Evolutionary conservation across 2,888 invertebrate genomes (phyloP).

Genomic region (Drosophila nr. fundita): DNA sequence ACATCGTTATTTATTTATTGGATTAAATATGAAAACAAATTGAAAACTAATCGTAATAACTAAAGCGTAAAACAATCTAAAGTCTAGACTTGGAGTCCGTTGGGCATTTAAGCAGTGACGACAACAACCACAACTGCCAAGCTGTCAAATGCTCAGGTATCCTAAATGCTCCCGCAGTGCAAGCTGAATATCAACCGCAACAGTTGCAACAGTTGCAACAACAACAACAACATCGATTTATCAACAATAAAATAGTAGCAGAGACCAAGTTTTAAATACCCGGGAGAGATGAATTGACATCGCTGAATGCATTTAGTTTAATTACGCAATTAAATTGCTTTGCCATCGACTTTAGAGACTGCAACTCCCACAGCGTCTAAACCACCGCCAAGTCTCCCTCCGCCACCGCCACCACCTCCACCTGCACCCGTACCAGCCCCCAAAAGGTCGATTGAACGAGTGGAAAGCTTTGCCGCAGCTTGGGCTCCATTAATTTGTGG

Average conservation of each 20-base stretch:
- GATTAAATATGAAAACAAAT: not conserved
- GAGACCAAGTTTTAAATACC: conserved; percentile 22
- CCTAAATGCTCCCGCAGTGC: conserved; percentile 22
- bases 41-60: conserved; percentile 14
- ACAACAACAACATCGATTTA: not conserved
- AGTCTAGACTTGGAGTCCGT: conserved; percentile 17
- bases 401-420: not conserved
- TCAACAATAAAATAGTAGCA: not conserved
- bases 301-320: conserved; percentile 47
- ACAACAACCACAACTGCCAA: conserved; percentile 25
- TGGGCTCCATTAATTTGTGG: conserved; percentile 28
- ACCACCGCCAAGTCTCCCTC: not conserved
- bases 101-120: conserved; percentile 24
- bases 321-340: conserved; percentile 57
- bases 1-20: not conserved
- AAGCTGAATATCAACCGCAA: conserved; percentile 19
- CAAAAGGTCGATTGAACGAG: not conserved
- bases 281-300: conserved; percentile 17
- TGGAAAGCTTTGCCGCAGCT: conserved; percentile 7
- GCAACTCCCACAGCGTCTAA: conserved; percentile 29
- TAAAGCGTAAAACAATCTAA: conserved; percentile 9
- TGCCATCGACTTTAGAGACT: conserved; percentile 20
- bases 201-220: not conserved
- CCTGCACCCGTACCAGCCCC: too few relatives aligned
- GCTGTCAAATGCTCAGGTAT: conserved; percentile 20